Conservation (phyloP, 2,113 vertebrate genomes). For the Psittacus erithacus region DNA sequence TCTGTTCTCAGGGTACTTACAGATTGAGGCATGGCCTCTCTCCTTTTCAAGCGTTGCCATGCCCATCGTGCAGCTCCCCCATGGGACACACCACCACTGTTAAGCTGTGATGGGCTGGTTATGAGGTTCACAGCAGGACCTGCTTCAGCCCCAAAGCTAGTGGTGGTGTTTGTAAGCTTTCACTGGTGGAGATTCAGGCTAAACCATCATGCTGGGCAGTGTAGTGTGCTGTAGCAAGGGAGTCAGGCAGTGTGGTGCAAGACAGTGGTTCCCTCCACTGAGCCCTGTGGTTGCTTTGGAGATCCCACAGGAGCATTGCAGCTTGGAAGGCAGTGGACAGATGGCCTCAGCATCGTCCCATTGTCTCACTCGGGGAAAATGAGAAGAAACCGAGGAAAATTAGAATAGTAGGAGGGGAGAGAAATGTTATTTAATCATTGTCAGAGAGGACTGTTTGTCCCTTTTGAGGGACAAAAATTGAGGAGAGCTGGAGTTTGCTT, state of each 20-base stretch:
- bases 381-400: not conserved
- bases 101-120: fast-evolving
- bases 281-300: not conserved
- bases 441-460: not conserved
- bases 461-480: not conserved
- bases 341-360: fast-evolving
- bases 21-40: fast-evolving
- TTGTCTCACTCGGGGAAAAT: fast-evolving
- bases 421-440: not conserved
- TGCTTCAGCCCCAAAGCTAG: fast-evolving
- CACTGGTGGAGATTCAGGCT: not conserved
- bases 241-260: fast-evolving
- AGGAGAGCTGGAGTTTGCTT: not conserved
- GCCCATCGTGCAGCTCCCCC: fast-evolving
- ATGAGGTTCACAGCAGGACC: not conserved
- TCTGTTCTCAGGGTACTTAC: not conserved
- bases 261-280: fast-evolving
- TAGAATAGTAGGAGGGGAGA: not conserved
- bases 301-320: fast-evolving
- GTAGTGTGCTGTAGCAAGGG: fast-evolving
- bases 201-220: fast-evolving
- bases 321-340: not conserved
- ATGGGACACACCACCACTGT: fast-evolving
- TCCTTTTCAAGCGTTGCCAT: fast-evolving
- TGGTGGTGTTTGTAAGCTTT: fast-evolving